A percentile compares a stretch with the other conserved stretches of the same genome.
Evolutionary conservation across 2,797 vertebrate genomes (phyloP).

Genomic region (Agapornis canus): DNA sequence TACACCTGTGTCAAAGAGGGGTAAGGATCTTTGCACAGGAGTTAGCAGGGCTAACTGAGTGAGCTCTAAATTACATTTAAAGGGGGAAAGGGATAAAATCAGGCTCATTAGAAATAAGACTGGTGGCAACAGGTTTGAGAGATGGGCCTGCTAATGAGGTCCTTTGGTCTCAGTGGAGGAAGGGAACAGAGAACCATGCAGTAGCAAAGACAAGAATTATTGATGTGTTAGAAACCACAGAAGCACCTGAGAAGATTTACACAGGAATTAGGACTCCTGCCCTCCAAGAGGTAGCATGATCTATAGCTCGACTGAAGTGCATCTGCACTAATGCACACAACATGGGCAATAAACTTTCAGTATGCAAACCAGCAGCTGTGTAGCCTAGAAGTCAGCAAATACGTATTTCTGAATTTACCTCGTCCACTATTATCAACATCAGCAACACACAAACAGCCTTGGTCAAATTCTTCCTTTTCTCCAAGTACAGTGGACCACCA

Average conservation of each 20-base stretch:
- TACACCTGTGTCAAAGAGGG: neutral
- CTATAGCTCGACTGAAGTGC: neutral
- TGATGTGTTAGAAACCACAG: neutral
- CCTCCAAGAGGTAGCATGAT: neutral
- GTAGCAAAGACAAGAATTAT: neutral
- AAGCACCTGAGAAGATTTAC: neutral
- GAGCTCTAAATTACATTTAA: neutral
- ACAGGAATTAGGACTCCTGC: neutral
- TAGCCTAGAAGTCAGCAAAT: neutral
- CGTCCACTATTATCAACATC: constrained; percentile 94
- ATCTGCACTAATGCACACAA: neutral
- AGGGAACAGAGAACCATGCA: neutral
- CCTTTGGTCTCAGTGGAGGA: neutral
- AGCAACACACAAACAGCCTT: constrained; percentile 91
- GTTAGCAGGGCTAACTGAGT: neutral
- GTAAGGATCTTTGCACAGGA: neutral
- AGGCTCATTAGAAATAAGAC: neutral
- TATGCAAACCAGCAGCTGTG: neutral
- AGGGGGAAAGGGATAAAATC: neutral
- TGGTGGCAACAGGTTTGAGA: neutral
- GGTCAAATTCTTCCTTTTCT: constrained; percentile 95
- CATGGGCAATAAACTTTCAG: neutral
- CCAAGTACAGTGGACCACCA: constrained; percentile 94
- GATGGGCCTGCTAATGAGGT: neutral
- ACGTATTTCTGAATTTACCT: constrained; percentile 76